Base-by-base conservation (phyloP, 2,888 invertebrate species). In the Netelia melanura region DNA sequence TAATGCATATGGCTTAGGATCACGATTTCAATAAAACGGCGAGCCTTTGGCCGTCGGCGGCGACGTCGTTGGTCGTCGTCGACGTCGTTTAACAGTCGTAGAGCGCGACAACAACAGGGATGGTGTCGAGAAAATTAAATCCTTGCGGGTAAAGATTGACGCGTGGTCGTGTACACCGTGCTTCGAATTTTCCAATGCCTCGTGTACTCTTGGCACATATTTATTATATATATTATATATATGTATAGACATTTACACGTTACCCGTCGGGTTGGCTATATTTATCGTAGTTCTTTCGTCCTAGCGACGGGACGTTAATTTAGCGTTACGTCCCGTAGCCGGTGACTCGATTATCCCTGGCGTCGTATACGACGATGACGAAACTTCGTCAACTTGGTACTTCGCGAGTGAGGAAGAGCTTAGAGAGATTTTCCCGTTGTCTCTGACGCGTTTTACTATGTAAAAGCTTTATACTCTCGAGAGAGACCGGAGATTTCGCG, bases 261-360 rank as follows among this genome's bases (percentile, higher is more conserved):
- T 30, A 65, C 65, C 52, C 17, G 52, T 44, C 23, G 30, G 38
- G 30, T 67, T 76, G 76, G 75, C 56, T 71, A 79, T 85, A 81
- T 79, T 56, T 21, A 25, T 30, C 77, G n/a, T 30, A 21, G 71
- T 43, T 71, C 52, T 64, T 48, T 76, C 76, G 67, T 65, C 43
- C 56, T 44, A 72, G 52, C 48, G 86, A 86, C 70, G 85, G 86
- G 86, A 87, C 87, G 87, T 87, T 89, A 87, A 89, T 87, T 88
- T 78, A 75, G 71, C 86, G 85, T 75, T 83, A 67, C 56, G 76
- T 84, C 86, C 77, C n/a, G 23, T 43, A n/a, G 38, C 62, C 17
- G 61, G 72, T 87, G 85, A 87, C 77, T 89, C 77, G 86, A 87
- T 88, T 87, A 88, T 82, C 86, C 72, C 14, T 23, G 10, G 48